A percentile compares a stretch with the other conserved stretches of the same genome.
These are phyloP conservation scores for Aphelinus atriplicis DNA, from an alignment of 1,140 invertebrate species.

Conservation along the genomic window DNA sequence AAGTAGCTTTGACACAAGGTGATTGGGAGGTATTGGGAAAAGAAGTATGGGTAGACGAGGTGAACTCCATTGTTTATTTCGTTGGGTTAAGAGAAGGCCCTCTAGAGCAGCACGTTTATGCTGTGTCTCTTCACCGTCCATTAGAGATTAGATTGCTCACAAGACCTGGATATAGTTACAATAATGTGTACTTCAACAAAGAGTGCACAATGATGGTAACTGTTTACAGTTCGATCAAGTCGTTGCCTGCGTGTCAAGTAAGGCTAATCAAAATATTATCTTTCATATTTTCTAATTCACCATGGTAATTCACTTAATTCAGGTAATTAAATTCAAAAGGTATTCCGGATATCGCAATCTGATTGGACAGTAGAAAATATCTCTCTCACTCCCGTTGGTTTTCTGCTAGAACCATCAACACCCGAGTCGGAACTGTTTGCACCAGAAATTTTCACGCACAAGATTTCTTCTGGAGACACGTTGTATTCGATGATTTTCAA, in stretches of 20 bases:
- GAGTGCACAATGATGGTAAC: slow-evolving; percentile 87
- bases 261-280: slow-evolving; percentile 12
- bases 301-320: not conserved
- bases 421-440: slow-evolving; percentile 71
- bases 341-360: slow-evolving; percentile 77
- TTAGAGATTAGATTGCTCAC: slow-evolving; percentile 78
- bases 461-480: slow-evolving; percentile 77
- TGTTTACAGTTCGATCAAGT: slow-evolving; percentile 88
- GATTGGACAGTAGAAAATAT: slow-evolving; percentile 75
- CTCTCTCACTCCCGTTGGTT: slow-evolving; percentile 74
- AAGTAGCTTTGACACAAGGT: slow-evolving; percentile 79
- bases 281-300: not conserved
- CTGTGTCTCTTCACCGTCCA: slow-evolving; percentile 75
- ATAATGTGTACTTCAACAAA: slow-evolving; percentile 82
- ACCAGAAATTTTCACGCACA: slow-evolving; percentile 80
- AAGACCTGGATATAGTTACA: slow-evolving; percentile 79
- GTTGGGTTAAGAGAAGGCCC: slow-evolving; percentile 82
- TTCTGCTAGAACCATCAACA: slow-evolving; percentile 73
- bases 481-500: slow-evolving; percentile 94
- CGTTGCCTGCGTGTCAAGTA: slow-evolving; percentile 79
- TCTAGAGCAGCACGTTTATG: slow-evolving; percentile 85
- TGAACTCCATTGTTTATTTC: slow-evolving; percentile 81
- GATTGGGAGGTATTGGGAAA: slow-evolving; percentile 85
- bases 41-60: slow-evolving; percentile 81
- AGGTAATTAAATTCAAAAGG: slow-evolving; percentile 51